A percentile compares a stretch with the other conserved stretches of the same genome.
Conservation (phyloP, 2,888 invertebrate genomes). For the Agrochola lota region DNA sequence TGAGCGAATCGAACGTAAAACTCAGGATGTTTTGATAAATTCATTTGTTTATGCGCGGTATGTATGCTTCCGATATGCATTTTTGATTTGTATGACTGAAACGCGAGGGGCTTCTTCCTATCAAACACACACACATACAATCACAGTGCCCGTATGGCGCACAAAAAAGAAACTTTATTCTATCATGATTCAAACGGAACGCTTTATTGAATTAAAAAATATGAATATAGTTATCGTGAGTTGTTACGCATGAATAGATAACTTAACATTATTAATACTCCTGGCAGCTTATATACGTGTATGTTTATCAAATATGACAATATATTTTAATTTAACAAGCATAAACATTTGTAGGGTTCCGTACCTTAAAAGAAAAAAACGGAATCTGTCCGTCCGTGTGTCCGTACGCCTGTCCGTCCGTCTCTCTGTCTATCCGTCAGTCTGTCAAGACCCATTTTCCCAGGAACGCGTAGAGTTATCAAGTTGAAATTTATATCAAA, state of each 20-base stretch:
- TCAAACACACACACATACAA: neutral
- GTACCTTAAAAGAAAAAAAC: no score
- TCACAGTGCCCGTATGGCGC: neutral
- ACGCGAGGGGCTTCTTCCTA: neutral
- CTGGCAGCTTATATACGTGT: neutral
- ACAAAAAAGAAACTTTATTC: neutral
- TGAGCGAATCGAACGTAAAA: constrained; percentile 41
- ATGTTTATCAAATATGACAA: neutral
- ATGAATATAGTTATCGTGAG: neutral
- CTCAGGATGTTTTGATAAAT: constrained; percentile 16
- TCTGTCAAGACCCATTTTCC: no score
- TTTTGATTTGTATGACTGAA: constrained; percentile 37
- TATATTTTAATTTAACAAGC: neutral
- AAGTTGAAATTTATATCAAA: no score
- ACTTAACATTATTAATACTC: constrained; percentile 20
- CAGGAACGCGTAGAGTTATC: no score
- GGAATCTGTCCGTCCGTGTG: no score
- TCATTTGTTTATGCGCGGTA: constrained; percentile 11
- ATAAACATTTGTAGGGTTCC: neutral
- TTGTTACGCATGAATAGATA: constrained; percentile 8
- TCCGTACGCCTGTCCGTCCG: no score
- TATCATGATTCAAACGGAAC: constrained; percentile 26
- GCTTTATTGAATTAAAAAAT: neutral
- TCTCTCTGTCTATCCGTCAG: no score
- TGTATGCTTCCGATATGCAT: constrained; percentile 51